Conservation (phyloP, 2,888 invertebrate species). For the Nymphalis polychloros region DNA sequence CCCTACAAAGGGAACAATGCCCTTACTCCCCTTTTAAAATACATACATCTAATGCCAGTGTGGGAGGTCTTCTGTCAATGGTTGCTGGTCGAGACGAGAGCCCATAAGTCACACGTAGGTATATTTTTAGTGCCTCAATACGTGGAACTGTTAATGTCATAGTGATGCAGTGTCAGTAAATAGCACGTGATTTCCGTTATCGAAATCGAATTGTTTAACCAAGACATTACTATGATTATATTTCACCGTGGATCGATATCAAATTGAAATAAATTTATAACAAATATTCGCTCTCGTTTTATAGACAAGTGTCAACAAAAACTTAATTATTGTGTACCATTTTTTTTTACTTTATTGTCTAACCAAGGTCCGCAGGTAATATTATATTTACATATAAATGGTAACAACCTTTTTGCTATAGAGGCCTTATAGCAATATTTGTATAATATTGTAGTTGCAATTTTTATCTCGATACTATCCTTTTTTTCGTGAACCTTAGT, state of each 20-base stretch:
- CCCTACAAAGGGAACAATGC: constrained; percentile 57
- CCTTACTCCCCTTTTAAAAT: constrained; percentile 52
- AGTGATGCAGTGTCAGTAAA: constrained; percentile 42
- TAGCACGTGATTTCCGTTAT: constrained; percentile 71
- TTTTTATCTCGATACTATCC: constrained; percentile 12
- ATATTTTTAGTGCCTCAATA: constrained; percentile 64
- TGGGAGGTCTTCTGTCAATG: constrained; percentile 64
- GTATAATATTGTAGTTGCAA: constrained; percentile 28
- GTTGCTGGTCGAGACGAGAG: constrained; percentile 42
- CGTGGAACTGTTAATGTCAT: constrained; percentile 69
- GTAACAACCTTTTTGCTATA: constrained; percentile 14
- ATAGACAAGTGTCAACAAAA: background rate
- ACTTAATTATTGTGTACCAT: too few species aligned
- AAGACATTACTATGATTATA: background rate
- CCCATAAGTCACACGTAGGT: constrained; percentile 46
- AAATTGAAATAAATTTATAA: background rate
- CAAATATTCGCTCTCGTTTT: background rate
- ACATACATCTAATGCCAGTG: constrained; percentile 51
- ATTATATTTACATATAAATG: constrained; percentile 24
- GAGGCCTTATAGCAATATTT: constrained; percentile 18
- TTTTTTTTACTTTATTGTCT: constrained; percentile 6
- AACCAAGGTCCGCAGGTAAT: constrained; percentile 10
- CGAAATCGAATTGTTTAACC: constrained; percentile 56
- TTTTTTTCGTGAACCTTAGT: constrained; percentile 20
- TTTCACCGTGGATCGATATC: background rate